Evolutionary conservation across 2,797 vertebrate genomes (phyloP).

Genomic region (Centropyge bicolor): DNA sequence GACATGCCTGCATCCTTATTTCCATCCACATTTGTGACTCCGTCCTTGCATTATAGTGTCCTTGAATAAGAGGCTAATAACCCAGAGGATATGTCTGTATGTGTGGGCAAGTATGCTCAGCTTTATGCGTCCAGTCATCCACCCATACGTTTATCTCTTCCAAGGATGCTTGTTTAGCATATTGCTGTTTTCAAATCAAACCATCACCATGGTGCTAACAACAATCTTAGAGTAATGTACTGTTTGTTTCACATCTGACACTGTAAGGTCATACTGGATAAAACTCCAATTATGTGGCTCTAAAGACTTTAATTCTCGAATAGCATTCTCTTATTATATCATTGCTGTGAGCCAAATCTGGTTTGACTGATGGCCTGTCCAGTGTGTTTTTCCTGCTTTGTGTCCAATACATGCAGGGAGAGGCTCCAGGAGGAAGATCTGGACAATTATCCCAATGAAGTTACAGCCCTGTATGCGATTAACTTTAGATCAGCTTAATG

Average conservation of each 20-base stretch:
- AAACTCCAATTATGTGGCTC: slow-evolving; percentile 20
- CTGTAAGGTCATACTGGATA: slow-evolving; percentile 13
- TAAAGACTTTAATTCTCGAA: slow-evolving; percentile 15
- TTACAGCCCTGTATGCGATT: slow-evolving; percentile 9
- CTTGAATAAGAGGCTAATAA: slow-evolving; percentile 36
- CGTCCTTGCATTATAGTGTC: slow-evolving; percentile 35
- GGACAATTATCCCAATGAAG: slow-evolving; percentile 3
- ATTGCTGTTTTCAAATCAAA: slow-evolving; percentile 3
- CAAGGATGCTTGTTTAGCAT: neutral
- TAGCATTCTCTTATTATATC: slow-evolving; percentile 13
- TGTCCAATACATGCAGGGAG: slow-evolving; percentile 10
- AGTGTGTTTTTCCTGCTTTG: slow-evolving; percentile 21
- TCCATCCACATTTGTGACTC: slow-evolving; percentile 6
- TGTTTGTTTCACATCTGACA: slow-evolving; percentile 19
- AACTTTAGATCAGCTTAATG: slow-evolving; percentile 6
- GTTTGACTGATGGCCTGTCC: slow-evolving; percentile 25
- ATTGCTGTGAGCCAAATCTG: slow-evolving; percentile 31
- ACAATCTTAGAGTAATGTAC: neutral
- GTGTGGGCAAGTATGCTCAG: neutral
- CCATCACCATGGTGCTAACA: neutral
- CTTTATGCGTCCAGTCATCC: neutral
- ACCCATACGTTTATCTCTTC: slow-evolving; percentile 4
- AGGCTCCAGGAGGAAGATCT: slow-evolving; percentile 4
- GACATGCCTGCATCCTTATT: slow-evolving; percentile 16
- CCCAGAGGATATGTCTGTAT: slow-evolving; percentile 17